Evolutionary conservation across 2,113 vertebrate species (phyloP).

Genomic region (Meriones unguiculatus): DNA sequence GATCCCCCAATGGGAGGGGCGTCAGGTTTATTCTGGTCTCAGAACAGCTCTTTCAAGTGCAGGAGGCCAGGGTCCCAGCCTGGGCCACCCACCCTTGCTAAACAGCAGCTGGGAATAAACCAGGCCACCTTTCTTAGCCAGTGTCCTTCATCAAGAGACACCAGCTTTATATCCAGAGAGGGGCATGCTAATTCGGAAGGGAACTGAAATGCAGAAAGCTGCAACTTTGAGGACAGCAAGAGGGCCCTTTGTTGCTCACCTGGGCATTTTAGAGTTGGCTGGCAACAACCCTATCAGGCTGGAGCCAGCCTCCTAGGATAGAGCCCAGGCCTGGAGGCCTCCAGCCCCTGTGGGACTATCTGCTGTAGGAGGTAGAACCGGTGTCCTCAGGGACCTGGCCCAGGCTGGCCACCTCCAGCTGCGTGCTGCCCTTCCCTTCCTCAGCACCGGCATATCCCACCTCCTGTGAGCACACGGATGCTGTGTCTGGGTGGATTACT

Average conservation of each 20-base stretch:
- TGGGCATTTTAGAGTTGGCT: conserved; percentile 35
- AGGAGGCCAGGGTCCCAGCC: neutral
- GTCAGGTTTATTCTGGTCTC: neutral
- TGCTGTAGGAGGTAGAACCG: neutral
- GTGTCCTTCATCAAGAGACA: conserved; percentile 52
- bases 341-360: conserved; percentile 54
- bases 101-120: neutral
- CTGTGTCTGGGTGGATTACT: neutral
- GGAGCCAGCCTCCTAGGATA: conserved; percentile 10
- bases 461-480: neutral
- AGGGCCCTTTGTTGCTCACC: conserved; percentile 19
- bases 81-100: neutral
- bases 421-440: neutral
- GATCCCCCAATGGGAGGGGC: no score
- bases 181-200: conserved; percentile 69
- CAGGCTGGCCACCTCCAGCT: neutral
- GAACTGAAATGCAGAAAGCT: conserved; percentile 65
- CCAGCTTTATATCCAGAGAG: conserved; percentile 50
- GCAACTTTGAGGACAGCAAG: conserved; percentile 3
- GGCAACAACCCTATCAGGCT: conserved; percentile 22
- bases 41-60: neutral
- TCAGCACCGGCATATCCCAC: neutral
- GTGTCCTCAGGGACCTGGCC: neutral
- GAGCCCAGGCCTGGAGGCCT: conserved; percentile 43
- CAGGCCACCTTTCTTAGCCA: conserved; percentile 5